phyloP scores from a whole-genome alignment of 2,797 vertebrate genomes.

The Heterohyrax brucei region DNA sequence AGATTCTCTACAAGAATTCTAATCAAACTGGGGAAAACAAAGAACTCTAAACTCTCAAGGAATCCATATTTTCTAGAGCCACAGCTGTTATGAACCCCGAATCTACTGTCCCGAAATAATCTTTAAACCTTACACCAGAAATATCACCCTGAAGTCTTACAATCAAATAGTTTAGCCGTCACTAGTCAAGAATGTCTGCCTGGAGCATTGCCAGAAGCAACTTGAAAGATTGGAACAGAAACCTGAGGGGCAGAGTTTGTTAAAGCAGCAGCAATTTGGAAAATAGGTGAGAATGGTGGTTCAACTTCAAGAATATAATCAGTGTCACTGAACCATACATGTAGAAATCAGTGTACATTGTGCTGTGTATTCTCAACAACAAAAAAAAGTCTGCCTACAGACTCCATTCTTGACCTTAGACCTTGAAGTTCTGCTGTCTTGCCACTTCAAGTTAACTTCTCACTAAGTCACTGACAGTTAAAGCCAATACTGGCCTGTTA shows the following conservation, averaged over 20 bases:
- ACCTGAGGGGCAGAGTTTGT: not conserved
- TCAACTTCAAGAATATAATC: not conserved
- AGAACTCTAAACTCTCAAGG: not conserved
- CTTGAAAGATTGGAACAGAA: too few species aligned
- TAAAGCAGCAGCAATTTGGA: not conserved
- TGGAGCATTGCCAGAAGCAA: not conserved
- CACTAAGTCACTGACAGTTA: not conserved
- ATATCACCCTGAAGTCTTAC: not conserved
- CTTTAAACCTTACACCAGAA: not conserved
- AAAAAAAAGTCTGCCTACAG: not conserved
- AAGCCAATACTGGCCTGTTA: not conserved
- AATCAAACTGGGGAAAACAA: not conserved
- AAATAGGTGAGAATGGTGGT: not conserved
- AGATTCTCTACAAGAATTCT: not conserved
- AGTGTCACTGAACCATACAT: not conserved
- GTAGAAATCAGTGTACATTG: not conserved
- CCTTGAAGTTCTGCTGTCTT: not conserved
- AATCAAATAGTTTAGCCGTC: not conserved
- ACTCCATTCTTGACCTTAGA: not conserved
- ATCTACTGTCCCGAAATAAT: not conserved
- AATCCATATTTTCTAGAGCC: not conserved
- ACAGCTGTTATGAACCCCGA: not conserved
- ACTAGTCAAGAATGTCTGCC: not conserved
- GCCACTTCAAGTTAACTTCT: constrained; percentile 26
- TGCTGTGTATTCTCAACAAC: not conserved